Conservation (phyloP, 2,888 invertebrate genomes). For the Macrophya alboannulata region DNA sequence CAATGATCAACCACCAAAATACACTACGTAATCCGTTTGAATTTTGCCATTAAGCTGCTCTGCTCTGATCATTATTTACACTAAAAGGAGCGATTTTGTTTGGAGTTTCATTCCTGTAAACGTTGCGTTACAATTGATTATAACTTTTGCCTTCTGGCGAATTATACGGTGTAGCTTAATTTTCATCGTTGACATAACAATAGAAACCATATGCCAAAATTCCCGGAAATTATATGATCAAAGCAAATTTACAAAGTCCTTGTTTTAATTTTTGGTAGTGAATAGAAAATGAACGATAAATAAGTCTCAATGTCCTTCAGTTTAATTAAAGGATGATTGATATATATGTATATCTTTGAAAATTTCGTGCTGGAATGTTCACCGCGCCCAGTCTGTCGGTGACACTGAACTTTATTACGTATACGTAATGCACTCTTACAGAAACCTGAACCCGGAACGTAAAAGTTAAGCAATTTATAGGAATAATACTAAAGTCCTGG, state of each 20-base stretch:
- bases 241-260: background rate
- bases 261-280: background rate
- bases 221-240: background rate
- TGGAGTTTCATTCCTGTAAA: background rate
- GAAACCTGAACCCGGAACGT: constrained; percentile 9
- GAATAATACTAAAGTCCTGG: constrained; percentile 40
- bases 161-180: background rate
- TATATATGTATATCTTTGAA: background rate
- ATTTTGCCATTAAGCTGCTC: background rate
- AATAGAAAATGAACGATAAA: constrained; percentile 1
- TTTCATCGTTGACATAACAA: background rate
- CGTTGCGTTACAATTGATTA: background rate
- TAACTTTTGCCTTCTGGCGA: background rate
- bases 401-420: constrained; percentile 36
- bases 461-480: constrained; percentile 34
- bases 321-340: constrained; percentile 19
- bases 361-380: background rate
- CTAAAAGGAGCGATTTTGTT: background rate
- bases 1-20: background rate
- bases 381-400: constrained; percentile 28
- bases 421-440: constrained; percentile 2
- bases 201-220: background rate
- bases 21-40: background rate
- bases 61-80: background rate
- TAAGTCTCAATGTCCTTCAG: background rate